Percentiles rank a stretch among this genome's conserved stretches.
These are phyloP conservation scores for Fragum fragum DNA, from an alignment of 2,888 invertebrate genomes.

Conservation along the genomic window DNA sequence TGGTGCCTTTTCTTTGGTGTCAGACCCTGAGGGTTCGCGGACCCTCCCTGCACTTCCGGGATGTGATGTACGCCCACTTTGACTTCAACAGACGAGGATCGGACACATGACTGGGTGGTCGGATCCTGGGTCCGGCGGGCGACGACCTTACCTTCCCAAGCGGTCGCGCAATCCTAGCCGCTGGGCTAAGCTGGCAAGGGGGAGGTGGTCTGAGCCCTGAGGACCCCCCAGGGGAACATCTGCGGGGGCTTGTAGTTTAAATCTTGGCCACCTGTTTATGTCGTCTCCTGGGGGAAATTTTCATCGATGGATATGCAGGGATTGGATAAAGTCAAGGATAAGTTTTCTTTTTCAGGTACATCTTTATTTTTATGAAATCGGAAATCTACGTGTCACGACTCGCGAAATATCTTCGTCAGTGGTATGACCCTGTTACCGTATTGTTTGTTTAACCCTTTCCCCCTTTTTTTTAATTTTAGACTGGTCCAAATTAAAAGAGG, in stretches of 20 bases:
- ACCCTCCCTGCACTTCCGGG: slow-evolving; percentile 37
- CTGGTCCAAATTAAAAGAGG: too few species aligned
- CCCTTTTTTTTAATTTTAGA: too few species aligned
- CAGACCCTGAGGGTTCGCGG: slow-evolving; percentile 43
- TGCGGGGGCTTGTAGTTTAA: slow-evolving; percentile 17
- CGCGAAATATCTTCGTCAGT: too few species aligned
- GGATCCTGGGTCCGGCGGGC: slow-evolving; percentile 35
- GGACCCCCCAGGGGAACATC: slow-evolving; percentile 38
- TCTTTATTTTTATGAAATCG: too few species aligned
- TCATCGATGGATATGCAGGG: background rate
- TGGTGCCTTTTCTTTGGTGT: slow-evolving; percentile 41
- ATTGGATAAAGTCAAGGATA: too few species aligned
- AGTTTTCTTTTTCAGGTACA: too few species aligned
- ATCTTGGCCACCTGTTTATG: slow-evolving; percentile 30
- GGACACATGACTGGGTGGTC: slow-evolving; percentile 32
- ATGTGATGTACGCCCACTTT: slow-evolving; percentile 38
- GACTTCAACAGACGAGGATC: slow-evolving; percentile 11
- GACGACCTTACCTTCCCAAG: slow-evolving; percentile 28
- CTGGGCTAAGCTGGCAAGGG: slow-evolving; percentile 44
- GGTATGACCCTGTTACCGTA: too few species aligned
- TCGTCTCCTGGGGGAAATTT: slow-evolving; percentile 42
- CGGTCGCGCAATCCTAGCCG: slow-evolving; percentile 46
- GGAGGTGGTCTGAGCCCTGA: slow-evolving; percentile 28
- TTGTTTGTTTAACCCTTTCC: too few species aligned
- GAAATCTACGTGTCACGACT: too few species aligned